Base-by-base conservation (phyloP, 2,888 invertebrate species). In the Cabera pusaria region DNA sequence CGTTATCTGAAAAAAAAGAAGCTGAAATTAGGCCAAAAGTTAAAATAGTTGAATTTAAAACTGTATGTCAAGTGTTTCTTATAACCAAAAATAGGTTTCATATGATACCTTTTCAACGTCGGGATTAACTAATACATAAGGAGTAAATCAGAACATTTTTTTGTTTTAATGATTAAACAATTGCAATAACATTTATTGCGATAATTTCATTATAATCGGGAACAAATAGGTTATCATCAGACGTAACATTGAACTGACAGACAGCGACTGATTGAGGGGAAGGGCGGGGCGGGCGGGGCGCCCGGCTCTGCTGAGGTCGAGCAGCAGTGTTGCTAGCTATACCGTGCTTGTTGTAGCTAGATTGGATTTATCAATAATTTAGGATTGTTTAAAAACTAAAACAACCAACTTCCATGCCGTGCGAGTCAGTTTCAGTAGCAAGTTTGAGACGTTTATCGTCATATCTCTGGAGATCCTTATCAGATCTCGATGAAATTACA, bases 171-270 rank as follows among this genome's bases (percentile, higher is more conserved):
- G n/a, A n/a, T n/a, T n/a, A n/a, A n/a, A n/a, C n/a, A n/a, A n/a
- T n/a, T n/a, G n/a, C n/a, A n/a, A n/a, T n/a, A n/a, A n/a, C n/a
- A n/a, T n/a, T n/a, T n/a, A n/a, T n/a, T 14, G 19, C 9, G 17
- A 37, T 41, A 42, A 39, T 26, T 7, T 14, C 2, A 14, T 14
- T 14, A 3, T 14, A 14, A 14, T 14, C 4, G 2, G 4, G 3
- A 14, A 14, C 14, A 58, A 51, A 49, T 58, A 65, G 66, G 65
- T 65, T 65, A 65, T 1, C n/a, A n/a, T n/a, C 33, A 56, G 45
- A 48, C 52, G 54, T 49, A 35, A 43, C 37, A 29, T 26, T 42
- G 51, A 44, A 55, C 53, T 56, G 51, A 55, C 56, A 12, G 24
- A 19, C 19, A 28, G 28, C 7, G 6, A 19, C 6, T n/a, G 3